Evolutionary conservation across 2,797 vertebrate species (phyloP).

Genomic region (Anguilla pacifica): DNA sequence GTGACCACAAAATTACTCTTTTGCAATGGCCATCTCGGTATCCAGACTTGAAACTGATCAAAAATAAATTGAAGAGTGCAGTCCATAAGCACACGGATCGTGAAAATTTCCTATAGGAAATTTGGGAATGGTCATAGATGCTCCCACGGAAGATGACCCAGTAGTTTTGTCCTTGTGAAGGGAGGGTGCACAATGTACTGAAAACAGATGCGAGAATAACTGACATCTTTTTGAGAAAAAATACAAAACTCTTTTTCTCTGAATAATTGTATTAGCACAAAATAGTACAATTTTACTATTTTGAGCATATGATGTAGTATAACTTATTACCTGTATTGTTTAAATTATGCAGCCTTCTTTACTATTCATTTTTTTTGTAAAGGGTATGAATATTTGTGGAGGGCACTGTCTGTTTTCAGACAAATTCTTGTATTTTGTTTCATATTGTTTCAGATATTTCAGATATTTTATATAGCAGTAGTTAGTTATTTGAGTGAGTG

Average conservation of each 20-base stretch:
- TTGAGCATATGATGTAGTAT: not conserved
- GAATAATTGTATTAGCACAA: not conserved
- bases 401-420: not conserved
- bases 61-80: not conserved
- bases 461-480: not conserved
- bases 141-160: not conserved
- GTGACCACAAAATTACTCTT: not conserved
- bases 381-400: not conserved
- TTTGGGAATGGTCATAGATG: not conserved
- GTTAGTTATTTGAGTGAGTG: not conserved
- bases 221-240: not conserved
- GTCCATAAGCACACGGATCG: not conserved
- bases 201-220: not conserved
- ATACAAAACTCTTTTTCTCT: too few species aligned
- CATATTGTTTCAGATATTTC: not conserved
- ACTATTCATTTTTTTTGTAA: not conserved
- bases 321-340: too few species aligned
- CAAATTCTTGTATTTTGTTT: not conserved
- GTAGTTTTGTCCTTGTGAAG: not conserved
- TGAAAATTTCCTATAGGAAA: too few species aligned
- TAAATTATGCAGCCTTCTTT: too few species aligned
- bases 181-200: not conserved
- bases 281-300: not conserved
- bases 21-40: not conserved
- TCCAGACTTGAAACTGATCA: not conserved